Percentiles rank a stretch among this genome's conserved stretches.
Evolutionary conservation across 35 echinoderm and acorn worm genomes (phyloP).

Genomic region (Antedon bifida): DNA sequence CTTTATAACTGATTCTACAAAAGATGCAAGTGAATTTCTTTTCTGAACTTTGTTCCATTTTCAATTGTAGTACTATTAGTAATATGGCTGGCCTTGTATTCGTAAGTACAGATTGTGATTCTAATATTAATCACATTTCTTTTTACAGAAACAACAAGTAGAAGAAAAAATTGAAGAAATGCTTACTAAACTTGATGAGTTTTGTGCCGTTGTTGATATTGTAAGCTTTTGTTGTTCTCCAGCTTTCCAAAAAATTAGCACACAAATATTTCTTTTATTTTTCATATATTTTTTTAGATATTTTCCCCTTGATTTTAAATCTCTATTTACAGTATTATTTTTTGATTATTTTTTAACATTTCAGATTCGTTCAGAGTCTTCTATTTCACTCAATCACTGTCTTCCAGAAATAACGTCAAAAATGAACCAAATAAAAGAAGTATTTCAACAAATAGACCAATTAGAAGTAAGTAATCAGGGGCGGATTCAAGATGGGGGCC

Average conservation of each 20-base stretch:
- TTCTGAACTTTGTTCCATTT: no score
- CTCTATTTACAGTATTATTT: no score
- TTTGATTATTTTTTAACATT: neutral
- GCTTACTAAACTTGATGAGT: constrained; percentile 93
- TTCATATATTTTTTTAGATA: neutral
- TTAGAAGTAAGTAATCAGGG: constrained; percentile 43
- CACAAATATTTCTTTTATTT: neutral
- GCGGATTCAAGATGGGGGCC: no score
- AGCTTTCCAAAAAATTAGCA: neutral
- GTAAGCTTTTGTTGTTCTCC: constrained; percentile 55
- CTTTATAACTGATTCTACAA: constrained; percentile 7
- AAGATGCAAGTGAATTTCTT: constrained; percentile 4
- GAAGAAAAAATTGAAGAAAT: constrained; percentile 97
- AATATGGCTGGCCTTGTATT: no score
- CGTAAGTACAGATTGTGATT: no score
- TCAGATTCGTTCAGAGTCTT: constrained; percentile 86
- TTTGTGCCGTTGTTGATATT: constrained; percentile 94
- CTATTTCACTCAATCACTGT: constrained; percentile 75
- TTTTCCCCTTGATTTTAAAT: no score
- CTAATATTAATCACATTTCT: no score
- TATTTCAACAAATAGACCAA: constrained; percentile 80
- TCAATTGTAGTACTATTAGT: no score
- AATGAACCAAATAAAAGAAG: constrained; percentile 42
- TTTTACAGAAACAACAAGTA: constrained; percentile 38
- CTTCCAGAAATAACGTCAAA: constrained; percentile 86